Conservation (phyloP, 92 coral and sea anemone genomes). For the Pocillopora grandis region DNA sequence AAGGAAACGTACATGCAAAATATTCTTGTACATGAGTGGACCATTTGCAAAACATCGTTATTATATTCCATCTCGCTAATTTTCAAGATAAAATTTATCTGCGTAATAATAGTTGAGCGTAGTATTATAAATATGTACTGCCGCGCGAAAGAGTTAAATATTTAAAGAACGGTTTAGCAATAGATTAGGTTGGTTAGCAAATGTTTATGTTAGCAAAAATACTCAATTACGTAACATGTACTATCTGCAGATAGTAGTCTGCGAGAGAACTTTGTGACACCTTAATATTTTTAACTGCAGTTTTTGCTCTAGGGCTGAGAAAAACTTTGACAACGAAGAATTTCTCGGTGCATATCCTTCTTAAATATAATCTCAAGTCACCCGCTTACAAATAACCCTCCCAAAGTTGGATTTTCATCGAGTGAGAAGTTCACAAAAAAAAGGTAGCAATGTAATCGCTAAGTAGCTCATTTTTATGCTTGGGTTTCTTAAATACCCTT, state of each 20-base stretch:
- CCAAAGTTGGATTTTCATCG: no score
- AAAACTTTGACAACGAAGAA: neutral
- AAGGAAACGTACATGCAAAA: slow-evolving; percentile 20
- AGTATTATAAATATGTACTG: neutral
- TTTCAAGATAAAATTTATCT: neutral
- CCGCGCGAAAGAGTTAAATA: neutral
- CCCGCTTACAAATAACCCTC: neutral
- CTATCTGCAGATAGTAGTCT: neutral
- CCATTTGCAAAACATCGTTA: neutral
- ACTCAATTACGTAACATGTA: neutral
- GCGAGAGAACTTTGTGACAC: neutral
- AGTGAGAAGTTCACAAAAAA: no score
- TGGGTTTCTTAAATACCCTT: no score
- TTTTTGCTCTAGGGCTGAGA: neutral
- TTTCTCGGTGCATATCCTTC: neutral
- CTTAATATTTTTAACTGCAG: neutral
- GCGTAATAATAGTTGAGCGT: neutral
- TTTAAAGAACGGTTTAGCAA: slow-evolving; percentile 1
- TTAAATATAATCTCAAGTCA: neutral
- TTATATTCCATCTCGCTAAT: neutral
- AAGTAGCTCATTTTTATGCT: no score
- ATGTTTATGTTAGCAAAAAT: neutral
- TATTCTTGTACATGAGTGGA: neutral
- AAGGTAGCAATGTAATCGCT: no score
- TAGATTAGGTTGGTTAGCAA: slow-evolving; percentile 2